Conservation (phyloP, 2,888 invertebrate species). For the Diarsia mendica region DNA sequence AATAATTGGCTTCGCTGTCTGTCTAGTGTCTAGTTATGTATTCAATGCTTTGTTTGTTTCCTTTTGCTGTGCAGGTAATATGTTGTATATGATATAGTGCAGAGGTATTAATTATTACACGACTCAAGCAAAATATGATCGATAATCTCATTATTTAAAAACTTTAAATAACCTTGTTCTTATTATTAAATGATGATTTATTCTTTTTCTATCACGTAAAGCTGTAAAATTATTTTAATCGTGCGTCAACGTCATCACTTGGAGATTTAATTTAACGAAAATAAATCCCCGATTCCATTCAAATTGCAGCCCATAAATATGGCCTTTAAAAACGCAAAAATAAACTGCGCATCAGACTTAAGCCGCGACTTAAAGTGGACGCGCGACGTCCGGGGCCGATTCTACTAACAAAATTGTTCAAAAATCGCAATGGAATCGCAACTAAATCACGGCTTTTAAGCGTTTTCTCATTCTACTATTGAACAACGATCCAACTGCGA, state of each 20-base stretch:
- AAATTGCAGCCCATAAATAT: slow-evolving; percentile 27
- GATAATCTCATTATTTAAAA: background rate
- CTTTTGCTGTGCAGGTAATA: background rate
- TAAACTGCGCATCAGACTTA: slow-evolving; percentile 11
- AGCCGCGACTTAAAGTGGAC: slow-evolving; percentile 31
- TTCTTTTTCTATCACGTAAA: background rate
- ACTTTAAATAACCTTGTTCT: background rate
- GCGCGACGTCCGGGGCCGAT: slow-evolving; percentile 36
- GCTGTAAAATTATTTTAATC: background rate
- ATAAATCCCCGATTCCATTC: slow-evolving; percentile 24
- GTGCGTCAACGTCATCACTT: background rate
- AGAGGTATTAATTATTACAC: background rate
- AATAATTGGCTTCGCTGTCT: slow-evolving; percentile 19
- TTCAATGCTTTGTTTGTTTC: slow-evolving; percentile 8
- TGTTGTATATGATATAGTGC: background rate
- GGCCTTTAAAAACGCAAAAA: slow-evolving; percentile 17
- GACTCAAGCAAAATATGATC: background rate
- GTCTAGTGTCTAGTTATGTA: slow-evolving; percentile 4
- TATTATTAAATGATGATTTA: background rate
- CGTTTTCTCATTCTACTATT: no score
- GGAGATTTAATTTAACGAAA: background rate
- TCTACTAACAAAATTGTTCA: no score
- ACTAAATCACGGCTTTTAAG: no score
- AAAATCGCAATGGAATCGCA: no score
- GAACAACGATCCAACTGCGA: no score